These are phyloP conservation scores for Drosophila novamexicana DNA, from an alignment of 1,140 invertebrate genomes.

Conservation along the genomic window DNA sequence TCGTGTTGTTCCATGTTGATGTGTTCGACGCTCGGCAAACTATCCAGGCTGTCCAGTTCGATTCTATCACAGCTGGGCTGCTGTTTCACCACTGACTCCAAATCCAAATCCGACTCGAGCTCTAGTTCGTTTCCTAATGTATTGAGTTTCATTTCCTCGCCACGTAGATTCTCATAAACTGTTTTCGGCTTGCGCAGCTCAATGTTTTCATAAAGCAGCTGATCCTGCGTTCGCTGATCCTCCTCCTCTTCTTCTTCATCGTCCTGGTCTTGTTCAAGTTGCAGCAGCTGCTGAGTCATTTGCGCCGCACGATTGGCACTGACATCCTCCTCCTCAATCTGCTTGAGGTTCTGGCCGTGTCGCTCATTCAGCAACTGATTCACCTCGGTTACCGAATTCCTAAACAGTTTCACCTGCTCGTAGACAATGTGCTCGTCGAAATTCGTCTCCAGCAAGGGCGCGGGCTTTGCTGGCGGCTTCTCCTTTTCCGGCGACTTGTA, in stretches of 20 bases:
- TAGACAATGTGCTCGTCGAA: conserved; percentile 87
- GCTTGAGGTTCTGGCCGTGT: conserved; percentile 59
- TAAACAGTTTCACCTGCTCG: conserved; percentile 90
- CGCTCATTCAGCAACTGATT: conserved; percentile 86
- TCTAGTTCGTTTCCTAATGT: conserved; percentile 7
- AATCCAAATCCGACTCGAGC: conserved; percentile 25
- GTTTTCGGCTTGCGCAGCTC: conserved; percentile 84
- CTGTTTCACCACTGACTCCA: conserved; percentile 23
- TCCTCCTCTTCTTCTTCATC: conserved; percentile 7
- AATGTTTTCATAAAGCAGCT: conserved; percentile 81
- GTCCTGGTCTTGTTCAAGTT: conserved; percentile 53
- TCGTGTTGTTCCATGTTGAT: conserved; percentile 53
- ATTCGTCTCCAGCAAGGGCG: conserved; percentile 72
- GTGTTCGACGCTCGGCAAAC: conserved; percentile 66
- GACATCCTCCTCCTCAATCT: conserved; percentile 69
- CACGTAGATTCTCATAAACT: conserved; percentile 85
- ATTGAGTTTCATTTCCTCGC: conserved; percentile 77
- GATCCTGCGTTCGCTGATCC: background rate
- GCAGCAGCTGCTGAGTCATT: conserved; percentile 68
- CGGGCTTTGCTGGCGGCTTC: conserved; percentile 46
- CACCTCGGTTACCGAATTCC: conserved; percentile 90
- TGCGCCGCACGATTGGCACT: conserved; percentile 71
- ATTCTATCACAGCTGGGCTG: conserved; percentile 62
- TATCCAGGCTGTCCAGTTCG: conserved; percentile 78
- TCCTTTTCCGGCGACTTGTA: conserved; percentile 85